Conservation (phyloP, 2,888 invertebrate genomes). For the Drosophila buzzatii region DNA sequence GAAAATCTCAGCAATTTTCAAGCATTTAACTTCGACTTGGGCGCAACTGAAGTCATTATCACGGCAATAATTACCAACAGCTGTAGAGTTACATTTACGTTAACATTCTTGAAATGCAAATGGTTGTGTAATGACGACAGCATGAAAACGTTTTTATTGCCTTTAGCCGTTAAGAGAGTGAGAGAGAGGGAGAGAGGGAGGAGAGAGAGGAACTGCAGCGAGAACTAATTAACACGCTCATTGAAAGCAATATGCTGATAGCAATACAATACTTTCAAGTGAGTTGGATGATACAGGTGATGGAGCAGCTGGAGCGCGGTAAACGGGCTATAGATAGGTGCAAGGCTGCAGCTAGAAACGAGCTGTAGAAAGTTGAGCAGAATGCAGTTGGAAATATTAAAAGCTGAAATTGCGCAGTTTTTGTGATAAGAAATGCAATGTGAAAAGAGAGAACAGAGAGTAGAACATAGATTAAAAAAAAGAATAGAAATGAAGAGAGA, state of each 20-base stretch:
- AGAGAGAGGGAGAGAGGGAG: too few species aligned
- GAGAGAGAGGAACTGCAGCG: background rate
- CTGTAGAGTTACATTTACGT: background rate
- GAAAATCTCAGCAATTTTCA: background rate
- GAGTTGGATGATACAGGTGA: background rate
- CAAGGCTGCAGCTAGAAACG: background rate
- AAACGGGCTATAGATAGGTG: background rate
- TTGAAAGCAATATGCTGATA: slow-evolving; percentile 8
- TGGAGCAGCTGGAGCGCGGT: background rate
- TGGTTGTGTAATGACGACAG: slow-evolving; percentile 5
- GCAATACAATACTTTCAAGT: background rate
- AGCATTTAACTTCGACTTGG: background rate
- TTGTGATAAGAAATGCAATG: background rate
- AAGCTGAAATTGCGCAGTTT: background rate
- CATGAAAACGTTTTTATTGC: slow-evolving; percentile 1
- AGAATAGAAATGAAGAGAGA: too few species aligned
- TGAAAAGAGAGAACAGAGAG: too few species aligned
- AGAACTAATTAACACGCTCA: slow-evolving; percentile 7
- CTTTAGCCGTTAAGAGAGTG: background rate
- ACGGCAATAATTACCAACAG: slow-evolving; percentile 7
- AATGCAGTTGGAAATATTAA: background rate
- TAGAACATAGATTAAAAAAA: too few species aligned
- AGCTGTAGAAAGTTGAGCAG: background rate
- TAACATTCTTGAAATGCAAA: slow-evolving; percentile 5
- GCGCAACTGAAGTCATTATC: slow-evolving; percentile 2